Evolutionary conservation across 2,797 vertebrate genomes (phyloP), one percentile per base, ranked within the genome.

Genomic region (Masticophis lateralis): DNA sequence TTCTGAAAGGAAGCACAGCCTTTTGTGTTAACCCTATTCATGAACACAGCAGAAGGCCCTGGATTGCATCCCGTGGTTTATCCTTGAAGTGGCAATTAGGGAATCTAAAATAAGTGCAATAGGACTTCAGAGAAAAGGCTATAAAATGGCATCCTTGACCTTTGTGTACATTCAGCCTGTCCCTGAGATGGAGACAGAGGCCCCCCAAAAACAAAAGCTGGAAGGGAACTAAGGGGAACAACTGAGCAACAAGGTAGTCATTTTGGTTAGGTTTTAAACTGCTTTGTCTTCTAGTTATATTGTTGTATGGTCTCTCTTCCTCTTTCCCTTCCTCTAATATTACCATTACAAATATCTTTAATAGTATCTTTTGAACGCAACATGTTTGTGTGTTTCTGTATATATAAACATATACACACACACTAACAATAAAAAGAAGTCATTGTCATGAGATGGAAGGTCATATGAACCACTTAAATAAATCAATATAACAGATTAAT

Each of bases 61-160:
- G 47, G 86, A 66, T 93, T 93, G 57, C 90, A 89, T 86, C 56
- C 79, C 89, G 88, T 63, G 47, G 57, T 51, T 83, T 74, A 51
- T 96, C 90, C 86, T 89, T 94, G 27, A 94, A 94, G 90, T 93
- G 69, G 63, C 87, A 94, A 93, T 94, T 89, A 94, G 8, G 89
- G 94, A 90, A 86, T 27, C 59, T 94, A 94, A 87, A 95, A 92
- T 91, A 86, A 90, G 37, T 79, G 63, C 61, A 94, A 28, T 95
- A 86, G 59, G 14, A 37, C 92, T 57, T 95, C 90, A 94, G 92
- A 93, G 79, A n/a, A 47, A 79, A 61, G n/a, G 69, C 79, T 94
- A 69, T 90, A 28, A 92, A 95, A 95, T 94, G 91, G 53, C 66
- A 94, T 91, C 95, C 95, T 93, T 95, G 93, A 95, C 94, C 95